Evolutionary conservation across 2,113 vertebrate species (phyloP).

Genomic region (Poicephalus gulielmi): DNA sequence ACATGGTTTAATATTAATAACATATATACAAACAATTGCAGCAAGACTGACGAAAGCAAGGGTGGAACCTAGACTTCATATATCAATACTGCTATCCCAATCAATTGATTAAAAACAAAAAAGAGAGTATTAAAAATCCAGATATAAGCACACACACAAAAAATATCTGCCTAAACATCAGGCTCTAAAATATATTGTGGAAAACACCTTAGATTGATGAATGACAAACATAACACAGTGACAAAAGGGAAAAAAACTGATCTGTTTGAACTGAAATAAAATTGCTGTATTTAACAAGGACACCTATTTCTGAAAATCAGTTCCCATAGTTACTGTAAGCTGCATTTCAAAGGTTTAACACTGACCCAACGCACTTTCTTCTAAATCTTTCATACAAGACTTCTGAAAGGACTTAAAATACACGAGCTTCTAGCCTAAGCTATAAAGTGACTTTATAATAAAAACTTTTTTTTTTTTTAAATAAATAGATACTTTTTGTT

Average conservation of each 20-base stretch:
- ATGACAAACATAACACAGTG: not conserved
- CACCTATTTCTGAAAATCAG: not conserved
- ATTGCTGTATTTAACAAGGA: not conserved
- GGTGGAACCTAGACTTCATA: not conserved
- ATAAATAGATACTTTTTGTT: not conserved
- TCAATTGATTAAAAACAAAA: not conserved
- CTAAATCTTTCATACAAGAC: not conserved
- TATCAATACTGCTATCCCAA: not conserved
- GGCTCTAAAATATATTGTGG: not conserved
- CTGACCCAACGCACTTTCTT: not conserved
- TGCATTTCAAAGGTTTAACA: not conserved
- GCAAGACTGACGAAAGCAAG: not conserved
- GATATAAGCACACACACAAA: not conserved
- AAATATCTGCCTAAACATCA: not conserved
- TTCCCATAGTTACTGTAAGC: constrained; percentile 14
- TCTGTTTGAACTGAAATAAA: not conserved
- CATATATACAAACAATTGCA: not conserved
- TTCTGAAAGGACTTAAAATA: not conserved
- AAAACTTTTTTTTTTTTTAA: not conserved
- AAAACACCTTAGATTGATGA: not conserved
- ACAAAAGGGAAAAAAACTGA: not conserved
- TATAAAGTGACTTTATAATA: not conserved
- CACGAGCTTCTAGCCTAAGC: not conserved
- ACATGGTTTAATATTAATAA: not conserved
- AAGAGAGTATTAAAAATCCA: not conserved